Conservation (phyloP, 2,797 vertebrate species). For the Myoxocephalus aenaeus region DNA sequence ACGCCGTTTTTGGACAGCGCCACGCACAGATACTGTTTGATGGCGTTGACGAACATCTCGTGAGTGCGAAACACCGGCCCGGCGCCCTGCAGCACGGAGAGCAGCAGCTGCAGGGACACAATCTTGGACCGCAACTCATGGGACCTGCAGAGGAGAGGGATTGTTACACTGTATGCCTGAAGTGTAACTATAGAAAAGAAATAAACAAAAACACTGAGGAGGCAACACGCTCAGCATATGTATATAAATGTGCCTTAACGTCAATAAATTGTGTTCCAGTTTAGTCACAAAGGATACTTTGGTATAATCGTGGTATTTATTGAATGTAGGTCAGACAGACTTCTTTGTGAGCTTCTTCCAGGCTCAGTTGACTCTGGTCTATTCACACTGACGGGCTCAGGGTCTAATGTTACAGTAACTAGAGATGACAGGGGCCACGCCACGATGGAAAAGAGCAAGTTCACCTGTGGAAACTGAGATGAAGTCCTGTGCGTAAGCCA, state of each 20-base stretch:
- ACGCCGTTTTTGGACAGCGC: constrained; percentile 97
- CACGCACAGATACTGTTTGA: constrained; percentile 98
- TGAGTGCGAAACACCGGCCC: constrained; percentile 95
- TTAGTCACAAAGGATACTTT: not conserved
- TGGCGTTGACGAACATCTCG: constrained; percentile 98
- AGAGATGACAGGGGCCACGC: constrained; percentile 52
- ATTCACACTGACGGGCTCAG: constrained; percentile 30
- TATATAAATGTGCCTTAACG: not conserved
- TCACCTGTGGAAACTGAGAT: constrained; percentile 30
- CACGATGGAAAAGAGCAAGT: constrained; percentile 48
- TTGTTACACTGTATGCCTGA: not conserved
- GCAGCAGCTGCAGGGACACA: constrained; percentile 94
- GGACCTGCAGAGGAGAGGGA: constrained; percentile 83
- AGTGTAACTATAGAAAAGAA: not conserved
- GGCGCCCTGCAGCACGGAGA: constrained; percentile 94
- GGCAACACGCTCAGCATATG: not conserved
- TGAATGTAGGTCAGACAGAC: constrained; percentile 19
- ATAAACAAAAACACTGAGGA: not conserved
- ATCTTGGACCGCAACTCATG: constrained; percentile 97
- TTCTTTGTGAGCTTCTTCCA: constrained; percentile 32
- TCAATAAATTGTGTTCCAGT: not conserved
- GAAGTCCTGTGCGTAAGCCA: not conserved
- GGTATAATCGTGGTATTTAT: constrained; percentile 15
- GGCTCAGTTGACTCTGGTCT: constrained; percentile 61
- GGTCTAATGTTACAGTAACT: constrained; percentile 69